Evolutionary conservation across 2,113 vertebrate species (phyloP).

Genomic region (Equus przewalskii): DNA sequence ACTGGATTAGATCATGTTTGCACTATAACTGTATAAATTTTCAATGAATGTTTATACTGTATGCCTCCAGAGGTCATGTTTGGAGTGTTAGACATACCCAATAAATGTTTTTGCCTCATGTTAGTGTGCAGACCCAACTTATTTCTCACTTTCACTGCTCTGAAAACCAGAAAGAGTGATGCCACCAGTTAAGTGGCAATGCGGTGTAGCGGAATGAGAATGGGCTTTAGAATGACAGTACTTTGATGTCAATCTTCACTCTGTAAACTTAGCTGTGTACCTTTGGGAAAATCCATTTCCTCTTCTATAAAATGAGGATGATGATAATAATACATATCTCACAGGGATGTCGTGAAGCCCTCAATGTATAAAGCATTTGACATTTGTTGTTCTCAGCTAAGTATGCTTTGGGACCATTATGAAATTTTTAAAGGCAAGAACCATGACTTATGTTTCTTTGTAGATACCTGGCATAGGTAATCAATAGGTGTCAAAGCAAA

Average conservation of each 20-base stretch:
- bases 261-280: neutral
- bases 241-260: neutral
- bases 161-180: neutral
- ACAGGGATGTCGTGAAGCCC: neutral
- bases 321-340: neutral
- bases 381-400: neutral
- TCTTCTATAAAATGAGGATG: conserved; percentile 1
- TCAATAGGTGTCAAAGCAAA: conserved; percentile 13
- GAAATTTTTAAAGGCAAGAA: neutral
- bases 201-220: neutral
- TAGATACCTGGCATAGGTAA: neutral
- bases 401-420: neutral
- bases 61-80: neutral
- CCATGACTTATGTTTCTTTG: neutral
- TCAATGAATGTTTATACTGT: neutral
- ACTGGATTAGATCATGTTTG: neutral
- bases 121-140: neutral
- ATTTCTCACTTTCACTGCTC: neutral
- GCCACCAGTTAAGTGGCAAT: neutral
- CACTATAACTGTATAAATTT: neutral
- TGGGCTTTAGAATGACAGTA: neutral
- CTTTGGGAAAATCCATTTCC: neutral
- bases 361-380: neutral
- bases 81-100: neutral
- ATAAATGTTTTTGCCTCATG: neutral